These are phyloP conservation scores for Rhineura floridana DNA, from an alignment of 2,113 vertebrate genomes.

Conservation along the genomic window DNA sequence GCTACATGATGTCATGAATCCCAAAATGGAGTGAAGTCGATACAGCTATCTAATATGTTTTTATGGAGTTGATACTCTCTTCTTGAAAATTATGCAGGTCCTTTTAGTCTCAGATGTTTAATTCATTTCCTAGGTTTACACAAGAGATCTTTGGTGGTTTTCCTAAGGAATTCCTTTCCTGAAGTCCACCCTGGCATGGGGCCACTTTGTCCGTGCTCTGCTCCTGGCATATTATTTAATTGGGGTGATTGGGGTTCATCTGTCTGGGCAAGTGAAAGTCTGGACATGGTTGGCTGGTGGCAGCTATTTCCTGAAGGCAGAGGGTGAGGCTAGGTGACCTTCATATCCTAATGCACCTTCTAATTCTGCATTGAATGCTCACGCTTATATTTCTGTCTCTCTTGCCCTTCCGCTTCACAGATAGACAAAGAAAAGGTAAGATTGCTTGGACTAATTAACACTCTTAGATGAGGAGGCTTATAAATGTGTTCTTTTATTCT, in stretches of 20 bases:
- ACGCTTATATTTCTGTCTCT: conserved; percentile 42
- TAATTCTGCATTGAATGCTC: background rate
- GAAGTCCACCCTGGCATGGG: background rate
- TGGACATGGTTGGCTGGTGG: background rate
- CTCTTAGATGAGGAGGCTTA: too few species aligned
- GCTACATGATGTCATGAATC: background rate
- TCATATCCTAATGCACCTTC: background rate
- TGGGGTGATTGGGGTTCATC: background rate
- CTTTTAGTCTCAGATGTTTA: background rate
- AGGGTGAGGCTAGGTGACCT: too few species aligned
- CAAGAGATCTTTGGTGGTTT: background rate
- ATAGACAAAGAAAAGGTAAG: conserved; percentile 81
- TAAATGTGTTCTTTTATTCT: background rate
- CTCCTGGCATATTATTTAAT: background rate
- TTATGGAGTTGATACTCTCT: background rate
- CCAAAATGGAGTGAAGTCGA: background rate
- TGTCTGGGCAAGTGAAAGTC: background rate
- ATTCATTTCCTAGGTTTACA: background rate
- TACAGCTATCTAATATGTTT: background rate
- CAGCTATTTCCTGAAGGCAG: background rate
- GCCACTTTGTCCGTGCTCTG: background rate
- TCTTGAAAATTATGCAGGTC: background rate
- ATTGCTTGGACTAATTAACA: fast-evolving
- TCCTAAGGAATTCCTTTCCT: background rate
- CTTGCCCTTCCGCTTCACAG: conserved; percentile 67